A percentile compares a stretch with the other conserved stretches of the same genome.
Evolutionary conservation across 1,140 invertebrate species (phyloP).

Genomic region (Nebria ingens): DNA sequence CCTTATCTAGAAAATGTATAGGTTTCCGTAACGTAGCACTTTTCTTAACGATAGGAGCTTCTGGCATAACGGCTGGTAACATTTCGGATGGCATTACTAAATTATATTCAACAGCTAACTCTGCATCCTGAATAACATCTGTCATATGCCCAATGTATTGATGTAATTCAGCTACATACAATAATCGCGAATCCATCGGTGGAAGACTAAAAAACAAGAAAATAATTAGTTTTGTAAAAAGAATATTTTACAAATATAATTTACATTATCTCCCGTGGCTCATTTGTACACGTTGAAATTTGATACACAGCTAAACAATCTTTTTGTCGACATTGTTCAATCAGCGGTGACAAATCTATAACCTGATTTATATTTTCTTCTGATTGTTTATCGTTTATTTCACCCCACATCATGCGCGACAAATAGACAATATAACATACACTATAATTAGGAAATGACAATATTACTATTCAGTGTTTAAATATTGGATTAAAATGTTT

Average conservation of each 20-base stretch:
- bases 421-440: neutral
- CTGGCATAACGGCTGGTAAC: neutral
- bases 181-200: neutral
- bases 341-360: neutral
- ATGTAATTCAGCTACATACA: slow-evolving; percentile 1
- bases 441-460: neutral
- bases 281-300: neutral
- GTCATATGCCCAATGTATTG: neutral
- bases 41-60: neutral
- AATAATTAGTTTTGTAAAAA: too few relatives aligned
- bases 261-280: neutral
- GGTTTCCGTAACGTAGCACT: neutral
- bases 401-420: neutral
- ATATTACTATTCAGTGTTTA: too few relatives aligned
- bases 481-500: too few relatives aligned
- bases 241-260: too few relatives aligned
- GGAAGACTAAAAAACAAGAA: neutral
- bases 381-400: neutral
- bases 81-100: neutral
- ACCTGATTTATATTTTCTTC: neutral
- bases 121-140: neutral
- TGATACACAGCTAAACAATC: slow-evolving; percentile 1
- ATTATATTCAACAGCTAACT: neutral
- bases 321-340: slow-evolving; percentile 4
- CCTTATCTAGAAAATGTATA: neutral